phyloP scores from a whole-genome alignment of 2,797 vertebrate genomes.

The Spinus olivaceus region DNA sequence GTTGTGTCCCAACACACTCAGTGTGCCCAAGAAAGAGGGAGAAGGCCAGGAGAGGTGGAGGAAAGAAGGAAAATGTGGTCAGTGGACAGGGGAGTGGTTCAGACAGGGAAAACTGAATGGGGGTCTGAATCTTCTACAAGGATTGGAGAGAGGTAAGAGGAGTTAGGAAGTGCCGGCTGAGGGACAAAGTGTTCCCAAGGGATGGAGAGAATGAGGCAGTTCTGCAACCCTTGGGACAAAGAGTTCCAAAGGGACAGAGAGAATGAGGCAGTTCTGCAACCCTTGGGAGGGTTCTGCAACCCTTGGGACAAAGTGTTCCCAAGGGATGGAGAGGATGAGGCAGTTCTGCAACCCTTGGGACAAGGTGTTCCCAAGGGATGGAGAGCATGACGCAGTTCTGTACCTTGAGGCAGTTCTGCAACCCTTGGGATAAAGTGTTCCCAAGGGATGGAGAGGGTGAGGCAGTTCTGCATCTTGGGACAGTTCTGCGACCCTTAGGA shows the following conservation, averaged over 20 bases:
- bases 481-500: too few relatives aligned
- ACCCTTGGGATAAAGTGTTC: too few relatives aligned
- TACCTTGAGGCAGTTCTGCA: too few relatives aligned
- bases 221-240: not conserved
- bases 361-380: too few relatives aligned
- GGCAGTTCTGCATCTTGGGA: too few relatives aligned
- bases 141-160: not conserved
- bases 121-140: not conserved
- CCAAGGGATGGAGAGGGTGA: too few relatives aligned
- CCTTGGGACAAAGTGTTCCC: too few relatives aligned
- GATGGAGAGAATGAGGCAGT: not conserved
- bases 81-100: rapidly evolving
- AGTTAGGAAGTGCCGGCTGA: not conserved
- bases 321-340: too few relatives aligned
- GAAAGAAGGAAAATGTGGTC: not conserved
- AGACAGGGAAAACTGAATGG: not conserved
- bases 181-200: not conserved
- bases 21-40: not conserved
- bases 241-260: too few relatives aligned
- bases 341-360: too few relatives aligned
- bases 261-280: not conserved
- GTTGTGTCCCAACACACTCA: rapidly evolving
- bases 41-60: not conserved
- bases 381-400: too few relatives aligned
- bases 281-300: too few relatives aligned